phyloP scores from a whole-genome alignment of 2,888 invertebrate species.

The Phania funesta region DNA sequence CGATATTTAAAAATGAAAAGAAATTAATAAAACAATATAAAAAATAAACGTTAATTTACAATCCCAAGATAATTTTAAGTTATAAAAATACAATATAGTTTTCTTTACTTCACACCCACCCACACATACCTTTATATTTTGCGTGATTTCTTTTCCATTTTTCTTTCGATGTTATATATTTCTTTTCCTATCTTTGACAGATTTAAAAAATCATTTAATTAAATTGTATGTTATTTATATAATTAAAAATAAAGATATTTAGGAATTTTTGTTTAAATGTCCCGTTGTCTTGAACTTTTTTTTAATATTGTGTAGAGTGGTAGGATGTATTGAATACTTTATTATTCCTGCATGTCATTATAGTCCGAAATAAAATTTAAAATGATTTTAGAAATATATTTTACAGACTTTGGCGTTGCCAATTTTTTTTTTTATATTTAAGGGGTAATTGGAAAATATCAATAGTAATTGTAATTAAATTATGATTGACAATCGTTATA shows the following conservation, averaged over 20 bases:
- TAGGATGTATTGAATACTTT: not conserved
- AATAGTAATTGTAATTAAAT: no score
- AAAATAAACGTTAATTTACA: conserved; percentile 42
- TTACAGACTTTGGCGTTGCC: no score
- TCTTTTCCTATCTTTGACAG: conserved; percentile 10
- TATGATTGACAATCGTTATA: no score
- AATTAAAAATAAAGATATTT: conserved; percentile 31
- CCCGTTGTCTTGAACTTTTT: not conserved
- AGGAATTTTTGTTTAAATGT: conserved; percentile 34
- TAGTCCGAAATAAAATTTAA: no score
- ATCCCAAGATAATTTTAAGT: conserved; percentile 56
- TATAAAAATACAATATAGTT: not conserved
- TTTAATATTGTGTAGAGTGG: not conserved
- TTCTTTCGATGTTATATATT: conserved; percentile 1
- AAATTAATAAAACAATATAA: not conserved
- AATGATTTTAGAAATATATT: no score
- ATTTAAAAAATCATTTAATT: conserved; percentile 11
- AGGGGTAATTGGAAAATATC: no score
- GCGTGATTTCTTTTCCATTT: not conserved
- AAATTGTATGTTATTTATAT: conserved; percentile 46
- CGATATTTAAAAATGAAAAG: conserved; percentile 76
- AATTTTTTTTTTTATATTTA: no score
- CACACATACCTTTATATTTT: not conserved
- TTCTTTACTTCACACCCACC: not conserved
- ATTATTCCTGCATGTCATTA: no score